Evolutionary conservation across 2,888 invertebrate genomes (phyloP).

Genomic region (Patella depressa): DNA sequence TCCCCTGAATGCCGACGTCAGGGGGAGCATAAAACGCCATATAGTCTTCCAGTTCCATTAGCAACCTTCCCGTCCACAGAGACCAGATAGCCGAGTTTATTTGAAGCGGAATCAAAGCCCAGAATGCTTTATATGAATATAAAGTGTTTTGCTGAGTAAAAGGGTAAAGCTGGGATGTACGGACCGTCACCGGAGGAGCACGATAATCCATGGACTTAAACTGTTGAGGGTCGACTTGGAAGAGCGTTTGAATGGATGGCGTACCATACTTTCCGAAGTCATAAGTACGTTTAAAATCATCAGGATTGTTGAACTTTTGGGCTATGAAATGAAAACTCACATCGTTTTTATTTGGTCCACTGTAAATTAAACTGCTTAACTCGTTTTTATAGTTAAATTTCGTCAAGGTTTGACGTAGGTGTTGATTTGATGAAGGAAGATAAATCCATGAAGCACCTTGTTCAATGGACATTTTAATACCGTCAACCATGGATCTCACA

Average conservation of each 20-base stretch:
- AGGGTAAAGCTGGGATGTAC: background rate
- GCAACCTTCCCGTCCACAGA: background rate
- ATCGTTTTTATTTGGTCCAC: background rate
- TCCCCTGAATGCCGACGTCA: too few relatives aligned
- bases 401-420: background rate
- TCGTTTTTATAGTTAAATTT: background rate
- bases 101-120: slow-evolving; percentile 4
- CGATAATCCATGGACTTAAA: background rate
- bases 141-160: background rate
- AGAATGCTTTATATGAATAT: background rate
- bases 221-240: background rate
- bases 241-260: background rate
- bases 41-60: background rate
- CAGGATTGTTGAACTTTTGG: background rate
- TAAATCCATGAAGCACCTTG: slow-evolving; percentile 2
- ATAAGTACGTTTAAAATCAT: background rate
- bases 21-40: background rate
- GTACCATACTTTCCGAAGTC: background rate
- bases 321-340: background rate
- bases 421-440: background rate
- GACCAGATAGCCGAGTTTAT: background rate
- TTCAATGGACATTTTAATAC: background rate
- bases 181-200: background rate
- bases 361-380: background rate
- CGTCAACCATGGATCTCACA: background rate